Evolutionary conservation across 2,113 vertebrate genomes (phyloP).

Genomic region (Apteryx owenii): DNA sequence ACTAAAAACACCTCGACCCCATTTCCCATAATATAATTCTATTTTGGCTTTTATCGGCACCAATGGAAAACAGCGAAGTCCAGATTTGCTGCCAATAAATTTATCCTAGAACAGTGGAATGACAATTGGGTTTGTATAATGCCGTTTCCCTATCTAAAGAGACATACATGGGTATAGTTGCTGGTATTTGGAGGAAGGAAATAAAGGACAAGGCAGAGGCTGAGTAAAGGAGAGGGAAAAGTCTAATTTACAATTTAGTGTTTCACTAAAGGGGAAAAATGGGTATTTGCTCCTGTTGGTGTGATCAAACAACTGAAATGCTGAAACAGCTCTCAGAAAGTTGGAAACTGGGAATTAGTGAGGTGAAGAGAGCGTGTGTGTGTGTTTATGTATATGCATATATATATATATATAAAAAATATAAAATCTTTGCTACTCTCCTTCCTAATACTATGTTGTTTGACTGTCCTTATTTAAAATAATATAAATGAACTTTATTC

Average conservation of each 20-base stretch:
- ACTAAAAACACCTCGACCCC: not conserved
- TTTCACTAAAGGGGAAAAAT: not conserved
- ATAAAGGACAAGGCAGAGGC: not conserved
- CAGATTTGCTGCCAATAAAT: not conserved
- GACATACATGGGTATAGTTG: not conserved
- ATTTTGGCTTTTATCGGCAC: not conserved
- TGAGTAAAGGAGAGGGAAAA: not conserved
- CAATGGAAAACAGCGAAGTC: not conserved
- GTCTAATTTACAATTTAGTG: not conserved
- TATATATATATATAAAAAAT: not conserved
- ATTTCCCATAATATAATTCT: not conserved
- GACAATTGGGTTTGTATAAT: not conserved
- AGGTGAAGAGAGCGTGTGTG: not conserved
- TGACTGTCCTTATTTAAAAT: not conserved
- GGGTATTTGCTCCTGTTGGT: rapidly evolving
- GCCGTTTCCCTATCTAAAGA: not conserved
- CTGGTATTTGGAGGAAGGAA: not conserved
- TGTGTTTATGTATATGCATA: not conserved
- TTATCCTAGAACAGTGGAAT: not conserved
- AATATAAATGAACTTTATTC: not conserved
- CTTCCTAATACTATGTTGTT: not conserved
- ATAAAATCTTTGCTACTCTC: not conserved
- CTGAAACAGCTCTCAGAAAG: not conserved
- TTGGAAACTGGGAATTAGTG: not conserved
- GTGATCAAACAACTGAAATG: not conserved